Evolutionary conservation across 2,113 vertebrate species (phyloP), one percentile per base, ranked within the genome.

Genomic region (Bufo gargarizans): DNA sequence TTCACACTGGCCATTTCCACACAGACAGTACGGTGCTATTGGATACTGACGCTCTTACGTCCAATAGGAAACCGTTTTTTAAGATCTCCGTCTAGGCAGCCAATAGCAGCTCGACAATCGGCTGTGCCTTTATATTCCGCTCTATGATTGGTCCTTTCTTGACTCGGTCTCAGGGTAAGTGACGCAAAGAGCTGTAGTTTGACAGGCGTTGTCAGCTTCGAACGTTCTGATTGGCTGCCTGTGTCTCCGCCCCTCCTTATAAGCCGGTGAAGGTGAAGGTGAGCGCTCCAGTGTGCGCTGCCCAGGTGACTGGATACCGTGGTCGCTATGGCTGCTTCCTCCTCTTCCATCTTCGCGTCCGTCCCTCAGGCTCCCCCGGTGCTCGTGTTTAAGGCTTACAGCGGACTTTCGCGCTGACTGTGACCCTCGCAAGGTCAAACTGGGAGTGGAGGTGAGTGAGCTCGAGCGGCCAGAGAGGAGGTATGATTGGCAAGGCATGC

Each of bases 381-480:
- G 2, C 96, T 96, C 3, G 97, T 99, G 13, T 99, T 99, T 90
- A 97, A 99, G n/a, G 90, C 94, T 99, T 10, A 94, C 95, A 1
- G 96, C 97, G 12, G 98, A 99, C 87, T 99, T 99, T 90, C 94
- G 92, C 33, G 96, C 95, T 71, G 98, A 99, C 91, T 90, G 91
- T 8, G 95, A 95, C 89, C 92, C 97, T 58, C 91, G 93, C 86
- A 99, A 99, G 93, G 97, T 99, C 94, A 99, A 99, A 91, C 93
- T 99, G 22, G 97, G 98, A 90, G 97, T 98, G 98, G 98, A 95
- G 98, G 98, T 99, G 92, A 96, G 95, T 63, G 80, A 84, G 76
- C 3, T 79, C 79, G 33, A 33, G 33, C 33, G 33, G 33, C 33
- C 33, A 33, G 33, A 33, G 33, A 33, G 33, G 33, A 63, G 58